phyloP scores from a whole-genome alignment of 2,113 vertebrate species.

The Tenebrosternarchus preto region DNA sequence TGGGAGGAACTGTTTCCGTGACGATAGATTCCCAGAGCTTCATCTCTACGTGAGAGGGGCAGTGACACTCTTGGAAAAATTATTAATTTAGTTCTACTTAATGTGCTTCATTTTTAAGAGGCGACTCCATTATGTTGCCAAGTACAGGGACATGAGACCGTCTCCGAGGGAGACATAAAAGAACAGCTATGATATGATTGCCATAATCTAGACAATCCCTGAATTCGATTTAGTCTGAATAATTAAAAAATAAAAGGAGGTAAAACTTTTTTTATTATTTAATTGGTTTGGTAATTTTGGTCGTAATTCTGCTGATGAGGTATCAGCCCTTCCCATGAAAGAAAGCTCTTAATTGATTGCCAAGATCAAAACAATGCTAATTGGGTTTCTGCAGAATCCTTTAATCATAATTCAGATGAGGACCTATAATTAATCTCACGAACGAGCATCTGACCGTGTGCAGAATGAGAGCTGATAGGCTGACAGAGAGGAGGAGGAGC shows the following conservation, averaged over 20 bases:
- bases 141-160: constrained; percentile 16
- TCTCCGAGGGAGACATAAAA: constrained; percentile 17
- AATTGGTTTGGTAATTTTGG: constrained; percentile 56
- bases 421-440: constrained; percentile 58
- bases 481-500: constrained; percentile 36
- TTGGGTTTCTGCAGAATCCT: constrained; percentile 54
- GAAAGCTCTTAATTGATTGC: constrained; percentile 57
- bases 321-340: constrained; percentile 48
- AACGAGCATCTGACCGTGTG: constrained; percentile 40
- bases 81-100: constrained; percentile 7
- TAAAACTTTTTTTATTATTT: constrained; percentile 47
- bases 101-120: constrained; percentile 22
- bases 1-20: too few relatives aligned
- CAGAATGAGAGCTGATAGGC: constrained; percentile 48
- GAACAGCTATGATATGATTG: constrained; percentile 38
- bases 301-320: constrained; percentile 56
- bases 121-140: constrained; percentile 13
- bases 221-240: constrained; percentile 22
- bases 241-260: background rate
- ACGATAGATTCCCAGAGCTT: background rate
- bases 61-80: background rate
- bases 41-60: background rate
- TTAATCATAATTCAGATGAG: constrained; percentile 61
- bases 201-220: constrained; percentile 26
- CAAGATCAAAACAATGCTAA: constrained; percentile 60